Conservation (phyloP, 2,888 invertebrate species). For the Tenthredo livida region DNA sequence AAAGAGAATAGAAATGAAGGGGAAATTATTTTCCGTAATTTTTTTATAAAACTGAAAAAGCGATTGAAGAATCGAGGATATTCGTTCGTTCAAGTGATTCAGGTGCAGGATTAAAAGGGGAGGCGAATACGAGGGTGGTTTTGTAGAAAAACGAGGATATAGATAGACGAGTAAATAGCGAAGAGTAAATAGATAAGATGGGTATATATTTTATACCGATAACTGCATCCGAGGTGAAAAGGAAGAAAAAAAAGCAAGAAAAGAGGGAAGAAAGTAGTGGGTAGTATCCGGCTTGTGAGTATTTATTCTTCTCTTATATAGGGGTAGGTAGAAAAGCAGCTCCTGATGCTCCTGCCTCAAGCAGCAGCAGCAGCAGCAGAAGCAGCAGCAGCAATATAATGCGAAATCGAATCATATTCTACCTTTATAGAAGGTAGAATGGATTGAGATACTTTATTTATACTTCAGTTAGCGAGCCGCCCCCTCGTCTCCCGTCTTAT, state of each 20-base stretch:
- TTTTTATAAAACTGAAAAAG: neutral
- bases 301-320: neutral
- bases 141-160: neutral
- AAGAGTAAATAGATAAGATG: neutral
- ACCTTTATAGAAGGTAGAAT: constrained; percentile 30
- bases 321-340: constrained; percentile 1
- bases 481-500: neutral
- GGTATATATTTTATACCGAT: neutral
- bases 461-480: constrained; percentile 21
- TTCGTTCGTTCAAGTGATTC: neutral
- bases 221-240: neutral
- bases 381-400: constrained; percentile 17
- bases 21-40: no score
- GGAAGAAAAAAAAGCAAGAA: neutral
- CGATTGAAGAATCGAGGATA: neutral
- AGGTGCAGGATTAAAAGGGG: neutral
- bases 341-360: neutral
- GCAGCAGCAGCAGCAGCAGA: neutral
- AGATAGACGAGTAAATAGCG: neutral
- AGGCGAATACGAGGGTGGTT: neutral
- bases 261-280: neutral
- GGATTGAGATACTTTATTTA: constrained; percentile 42
- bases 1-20: no score
- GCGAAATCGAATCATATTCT: constrained; percentile 33
- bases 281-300: neutral